phyloP scores from a whole-genome alignment of 2,797 vertebrate species.

The Hippoglossus hippoglossus region DNA sequence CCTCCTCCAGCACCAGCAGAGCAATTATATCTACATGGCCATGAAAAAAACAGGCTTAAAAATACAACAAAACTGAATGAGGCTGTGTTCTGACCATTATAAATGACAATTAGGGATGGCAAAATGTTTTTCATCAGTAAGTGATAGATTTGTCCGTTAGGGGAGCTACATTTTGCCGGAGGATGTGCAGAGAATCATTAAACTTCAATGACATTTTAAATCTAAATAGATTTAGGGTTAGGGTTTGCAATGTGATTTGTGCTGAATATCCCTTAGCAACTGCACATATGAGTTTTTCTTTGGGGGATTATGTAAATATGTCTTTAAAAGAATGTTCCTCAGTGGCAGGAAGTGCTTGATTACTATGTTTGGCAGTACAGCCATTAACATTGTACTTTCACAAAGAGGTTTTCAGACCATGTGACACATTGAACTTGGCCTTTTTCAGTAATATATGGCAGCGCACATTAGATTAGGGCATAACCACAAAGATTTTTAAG shows the following conservation, averaged over 20 bases:
- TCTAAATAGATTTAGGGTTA: too few species aligned
- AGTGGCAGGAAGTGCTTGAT: too few species aligned
- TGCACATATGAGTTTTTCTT: background rate
- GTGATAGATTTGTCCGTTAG: too few species aligned
- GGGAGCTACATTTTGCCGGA: too few species aligned
- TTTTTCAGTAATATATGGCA: background rate
- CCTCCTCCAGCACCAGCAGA: slow-evolving; percentile 86
- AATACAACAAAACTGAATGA: background rate
- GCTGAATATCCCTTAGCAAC: background rate
- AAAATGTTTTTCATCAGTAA: too few species aligned
- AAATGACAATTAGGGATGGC: background rate
- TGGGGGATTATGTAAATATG: too few species aligned
- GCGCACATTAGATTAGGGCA: background rate
- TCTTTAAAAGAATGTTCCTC: background rate
- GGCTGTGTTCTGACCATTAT: background rate
- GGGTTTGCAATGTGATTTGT: too few species aligned
- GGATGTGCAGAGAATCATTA: too few species aligned
- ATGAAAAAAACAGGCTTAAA: background rate
- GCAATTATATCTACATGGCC: slow-evolving; percentile 82
- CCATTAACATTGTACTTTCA: too few species aligned
- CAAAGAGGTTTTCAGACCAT: background rate
- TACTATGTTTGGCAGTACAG: too few species aligned
- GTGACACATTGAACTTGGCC: background rate
- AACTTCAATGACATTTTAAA: too few species aligned
- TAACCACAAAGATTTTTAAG: background rate